Percentiles rank a stretch among this genome's conserved stretches.
These are phyloP conservation scores for Macquaria ambigua DNA, from an alignment of 2,113 vertebrate genomes.

Conservation along the genomic window DNA sequence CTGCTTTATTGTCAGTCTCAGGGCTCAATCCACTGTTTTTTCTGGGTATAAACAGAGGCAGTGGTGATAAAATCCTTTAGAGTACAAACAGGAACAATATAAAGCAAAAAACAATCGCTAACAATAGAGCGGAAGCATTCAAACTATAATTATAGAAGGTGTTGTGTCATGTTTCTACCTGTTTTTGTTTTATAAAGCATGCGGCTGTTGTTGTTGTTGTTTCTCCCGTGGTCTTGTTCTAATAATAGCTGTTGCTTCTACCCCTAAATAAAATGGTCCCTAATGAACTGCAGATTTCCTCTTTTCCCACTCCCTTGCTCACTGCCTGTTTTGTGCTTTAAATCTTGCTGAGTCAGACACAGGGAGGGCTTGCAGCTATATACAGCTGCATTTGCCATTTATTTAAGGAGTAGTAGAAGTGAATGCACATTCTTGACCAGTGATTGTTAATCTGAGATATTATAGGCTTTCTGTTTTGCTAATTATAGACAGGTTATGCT, in stretches of 20 bases:
- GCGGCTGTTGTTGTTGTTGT: slow-evolving; percentile 32
- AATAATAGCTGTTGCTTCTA: slow-evolving; percentile 60
- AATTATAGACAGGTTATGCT: slow-evolving; percentile 10
- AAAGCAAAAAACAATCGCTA: not conserved
- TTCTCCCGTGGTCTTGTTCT: slow-evolving; percentile 27
- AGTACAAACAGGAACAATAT: slow-evolving; percentile 11
- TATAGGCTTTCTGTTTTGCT: slow-evolving; percentile 8
- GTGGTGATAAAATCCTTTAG: not conserved
- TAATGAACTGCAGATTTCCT: slow-evolving; percentile 73
- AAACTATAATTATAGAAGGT: not conserved
- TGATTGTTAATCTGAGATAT: slow-evolving; percentile 18
- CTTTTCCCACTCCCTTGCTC: slow-evolving; percentile 31
- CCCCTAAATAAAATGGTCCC: slow-evolving; percentile 29
- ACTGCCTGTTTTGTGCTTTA: slow-evolving; percentile 47
- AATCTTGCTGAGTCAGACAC: slow-evolving; percentile 50
- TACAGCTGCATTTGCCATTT: slow-evolving; percentile 26
- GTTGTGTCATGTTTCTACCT: slow-evolving; percentile 22
- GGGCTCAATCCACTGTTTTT: not conserved
- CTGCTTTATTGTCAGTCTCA: not conserved
- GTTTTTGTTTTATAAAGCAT: slow-evolving; percentile 35
- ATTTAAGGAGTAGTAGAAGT: slow-evolving; percentile 1
- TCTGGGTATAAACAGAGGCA: not conserved
- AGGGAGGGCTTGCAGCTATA: not conserved
- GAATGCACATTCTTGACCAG: slow-evolving; percentile 2
- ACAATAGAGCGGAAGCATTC: not conserved